Percentiles rank a stretch among this genome's conserved stretches.
These are phyloP conservation scores for Florisuga fusca DNA, from an alignment of 2,797 vertebrate genomes.

Conservation along the genomic window DNA sequence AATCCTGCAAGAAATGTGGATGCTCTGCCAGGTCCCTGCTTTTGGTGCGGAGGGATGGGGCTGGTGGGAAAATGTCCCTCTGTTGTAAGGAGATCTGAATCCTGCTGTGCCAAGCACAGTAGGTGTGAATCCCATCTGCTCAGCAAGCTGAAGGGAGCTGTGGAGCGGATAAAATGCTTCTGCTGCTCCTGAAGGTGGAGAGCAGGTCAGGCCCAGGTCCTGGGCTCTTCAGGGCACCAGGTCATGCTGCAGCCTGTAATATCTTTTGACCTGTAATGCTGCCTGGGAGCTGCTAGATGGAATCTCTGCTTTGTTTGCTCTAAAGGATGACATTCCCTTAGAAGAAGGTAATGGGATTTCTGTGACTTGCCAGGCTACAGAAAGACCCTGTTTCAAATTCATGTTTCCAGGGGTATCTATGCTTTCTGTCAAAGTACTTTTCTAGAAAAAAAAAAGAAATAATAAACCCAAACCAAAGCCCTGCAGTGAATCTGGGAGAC, in stretches of 20 bases:
- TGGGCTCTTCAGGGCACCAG: background rate
- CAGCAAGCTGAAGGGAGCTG: background rate
- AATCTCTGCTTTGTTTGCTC: background rate
- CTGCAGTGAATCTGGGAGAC: background rate
- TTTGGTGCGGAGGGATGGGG: background rate
- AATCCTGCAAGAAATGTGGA: background rate
- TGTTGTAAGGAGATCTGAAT: background rate
- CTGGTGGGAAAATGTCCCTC: background rate
- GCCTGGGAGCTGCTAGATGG: background rate
- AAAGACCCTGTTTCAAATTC: background rate
- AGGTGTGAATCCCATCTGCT: background rate
- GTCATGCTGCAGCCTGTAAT: background rate
- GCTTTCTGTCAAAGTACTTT: background rate
- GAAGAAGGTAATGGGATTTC: background rate
- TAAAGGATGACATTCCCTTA: background rate
- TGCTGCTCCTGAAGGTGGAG: background rate
- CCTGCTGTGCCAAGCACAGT: background rate
- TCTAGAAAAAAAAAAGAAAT: background rate
- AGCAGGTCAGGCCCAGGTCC: background rate
- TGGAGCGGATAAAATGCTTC: background rate
- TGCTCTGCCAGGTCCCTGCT: background rate
- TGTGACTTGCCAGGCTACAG: background rate
- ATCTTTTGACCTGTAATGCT: background rate
- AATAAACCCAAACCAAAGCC: background rate
- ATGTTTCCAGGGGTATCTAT: background rate